These are phyloP conservation scores for Noctua janthe DNA, from an alignment of 2,888 invertebrate genomes.

Conservation along the genomic window DNA sequence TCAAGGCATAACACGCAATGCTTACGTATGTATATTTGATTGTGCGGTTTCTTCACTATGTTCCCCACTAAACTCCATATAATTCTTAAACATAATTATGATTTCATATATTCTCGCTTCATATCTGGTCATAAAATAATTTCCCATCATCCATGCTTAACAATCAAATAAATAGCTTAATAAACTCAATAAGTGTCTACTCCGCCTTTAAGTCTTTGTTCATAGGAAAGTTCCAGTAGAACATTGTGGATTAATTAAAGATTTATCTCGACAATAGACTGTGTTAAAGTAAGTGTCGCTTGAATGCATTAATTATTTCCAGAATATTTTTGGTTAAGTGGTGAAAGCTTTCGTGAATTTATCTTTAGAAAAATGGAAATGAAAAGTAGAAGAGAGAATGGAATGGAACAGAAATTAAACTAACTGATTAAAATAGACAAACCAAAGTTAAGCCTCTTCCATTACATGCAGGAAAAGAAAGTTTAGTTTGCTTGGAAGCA, in stretches of 20 bases:
- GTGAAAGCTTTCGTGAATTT: constrained; percentile 17
- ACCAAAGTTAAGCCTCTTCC: neutral
- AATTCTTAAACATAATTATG: neutral
- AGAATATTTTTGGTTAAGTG: constrained; percentile 9
- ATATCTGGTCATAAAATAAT: neutral
- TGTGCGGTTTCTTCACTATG: neutral
- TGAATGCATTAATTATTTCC: constrained; percentile 24
- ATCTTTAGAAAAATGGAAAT: neutral
- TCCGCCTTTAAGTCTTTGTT: constrained; percentile 35
- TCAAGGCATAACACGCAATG: constrained; percentile 23
- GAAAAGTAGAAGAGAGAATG: neutral
- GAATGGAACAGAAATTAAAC: neutral
- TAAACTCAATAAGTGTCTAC: constrained; percentile 2
- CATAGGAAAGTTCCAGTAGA: constrained; percentile 23
- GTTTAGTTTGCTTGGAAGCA: constrained; percentile 14
- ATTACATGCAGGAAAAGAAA: constrained; percentile 24
- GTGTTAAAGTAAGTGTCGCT: constrained; percentile 30
- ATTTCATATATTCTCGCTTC: neutral
- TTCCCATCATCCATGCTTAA: neutral
- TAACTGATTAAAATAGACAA: neutral
- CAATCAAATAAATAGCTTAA: constrained; percentile 7
- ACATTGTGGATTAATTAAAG: constrained; percentile 50
- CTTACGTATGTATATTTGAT: neutral
- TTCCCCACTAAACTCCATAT: neutral
- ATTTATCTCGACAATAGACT: constrained; percentile 49